Base-by-base conservation (phyloP, 37 sponge, comb jelly and placozoan species). In the Beroe forskalii region DNA sequence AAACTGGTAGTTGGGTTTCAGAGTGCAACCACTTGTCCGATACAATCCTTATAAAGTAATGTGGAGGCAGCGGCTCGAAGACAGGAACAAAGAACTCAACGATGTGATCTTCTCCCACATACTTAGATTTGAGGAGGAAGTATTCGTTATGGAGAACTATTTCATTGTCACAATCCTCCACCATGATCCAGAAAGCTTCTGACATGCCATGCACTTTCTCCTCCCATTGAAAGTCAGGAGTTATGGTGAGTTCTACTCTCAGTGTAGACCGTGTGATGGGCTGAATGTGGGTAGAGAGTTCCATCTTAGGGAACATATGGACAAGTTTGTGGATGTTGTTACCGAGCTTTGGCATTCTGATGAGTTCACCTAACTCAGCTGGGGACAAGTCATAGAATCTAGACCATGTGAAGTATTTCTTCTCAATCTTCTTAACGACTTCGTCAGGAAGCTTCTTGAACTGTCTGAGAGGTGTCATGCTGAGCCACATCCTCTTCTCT, bases 191-290 rank as follows among this genome's bases (percentile, higher is more conserved):
- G 91, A 98, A 98, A 0, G 95, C 95, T 91, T 97, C 94, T 36
- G 96, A 96, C 38, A 92, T 76, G 14, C 97, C 97, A 86, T 98
- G 99, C 0, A 96, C 67, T 67, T 96, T 98, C 37, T 98, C 99
- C 67, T 98, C 99, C 99, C 99, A 98, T 67, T 98, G 99, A 91
- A 98, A 98, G 91, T 98, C 99, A 32, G 99, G 99, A 72, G 94
- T 94, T 55, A 98, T 92, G n/a, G 97, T 96, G 61, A 98, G 92
- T 61, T 98, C 99, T 8, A 98, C 95, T 91, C 95, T 93, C 35
- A 98, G 91, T 17, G 97, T 95, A 23, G 97, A 96, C 75, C 97
- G 94, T 19, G 99, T 96, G 0, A 98, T 97, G 44, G 99, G 99
- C 48, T 98, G 99, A 14, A 98, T 95, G 91, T 98, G 99, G 17